phyloP scores from a whole-genome alignment of 64 coral and sea anemone genomes.

The Dendronephthya gigantea region DNA sequence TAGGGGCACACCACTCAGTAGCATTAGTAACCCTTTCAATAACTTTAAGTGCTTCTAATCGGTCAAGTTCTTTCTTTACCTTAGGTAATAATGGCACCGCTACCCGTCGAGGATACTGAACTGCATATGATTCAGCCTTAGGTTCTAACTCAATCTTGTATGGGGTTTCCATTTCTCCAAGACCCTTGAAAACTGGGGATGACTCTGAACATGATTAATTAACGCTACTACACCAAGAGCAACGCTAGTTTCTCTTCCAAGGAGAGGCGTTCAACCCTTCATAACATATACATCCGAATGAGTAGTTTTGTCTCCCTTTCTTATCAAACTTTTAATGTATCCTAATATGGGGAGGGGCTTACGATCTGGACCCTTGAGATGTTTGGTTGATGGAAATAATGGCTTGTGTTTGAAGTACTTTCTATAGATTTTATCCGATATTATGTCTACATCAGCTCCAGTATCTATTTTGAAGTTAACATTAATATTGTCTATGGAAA shows the following conservation, averaged over 20 bases:
- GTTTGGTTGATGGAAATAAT: not conserved
- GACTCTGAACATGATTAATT: no score
- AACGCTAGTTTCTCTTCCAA: conserved; percentile 13
- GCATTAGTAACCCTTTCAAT: not conserved
- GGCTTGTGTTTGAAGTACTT: not conserved
- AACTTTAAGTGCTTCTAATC: not conserved
- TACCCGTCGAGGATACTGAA: no score
- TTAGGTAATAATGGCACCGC: not conserved
- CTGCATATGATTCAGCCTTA: no score
- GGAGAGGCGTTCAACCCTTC: not conserved
- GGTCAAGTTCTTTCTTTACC: no score
- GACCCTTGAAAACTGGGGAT: no score
- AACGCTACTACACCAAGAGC: not conserved
- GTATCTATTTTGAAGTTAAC: conserved; percentile 20
- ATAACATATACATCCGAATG: conserved; percentile 1
- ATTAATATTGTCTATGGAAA: not conserved
- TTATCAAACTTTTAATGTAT: not conserved
- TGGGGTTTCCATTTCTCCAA: no score
- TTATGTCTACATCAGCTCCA: conserved; percentile 10
- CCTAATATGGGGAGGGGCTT: conserved; percentile 4
- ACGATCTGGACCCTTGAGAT: not conserved
- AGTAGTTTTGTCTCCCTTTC: not conserved
- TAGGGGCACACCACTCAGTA: not conserved
- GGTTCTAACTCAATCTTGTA: no score
- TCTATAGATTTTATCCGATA: conserved; percentile 7